These are phyloP conservation scores for Hestina assimilis DNA, from an alignment of 1,140 invertebrate species.

Conservation along the genomic window DNA sequence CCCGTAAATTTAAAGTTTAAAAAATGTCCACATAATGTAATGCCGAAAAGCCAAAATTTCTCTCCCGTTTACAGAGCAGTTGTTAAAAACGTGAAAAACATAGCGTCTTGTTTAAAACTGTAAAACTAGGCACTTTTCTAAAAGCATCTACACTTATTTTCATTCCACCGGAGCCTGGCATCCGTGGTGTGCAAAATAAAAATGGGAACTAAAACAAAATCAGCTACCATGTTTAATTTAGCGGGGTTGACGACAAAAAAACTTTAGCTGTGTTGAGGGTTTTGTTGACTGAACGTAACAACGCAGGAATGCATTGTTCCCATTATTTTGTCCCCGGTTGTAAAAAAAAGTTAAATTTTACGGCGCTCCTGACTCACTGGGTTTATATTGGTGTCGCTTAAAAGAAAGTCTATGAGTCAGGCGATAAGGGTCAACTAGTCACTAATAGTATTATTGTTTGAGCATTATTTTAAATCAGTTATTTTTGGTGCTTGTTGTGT, in stretches of 20 bases:
- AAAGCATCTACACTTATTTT: constrained; percentile 36
- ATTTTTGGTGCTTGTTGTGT: too few relatives aligned
- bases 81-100: constrained; percentile 31
- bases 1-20: constrained; percentile 13
- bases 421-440: constrained; percentile 12
- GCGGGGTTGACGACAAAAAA: constrained; percentile 67
- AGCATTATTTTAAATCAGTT: too few relatives aligned
- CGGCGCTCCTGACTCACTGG: constrained; percentile 44
- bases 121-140: constrained; percentile 36
- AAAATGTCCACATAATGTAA: constrained; percentile 21
- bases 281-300: constrained; percentile 68
- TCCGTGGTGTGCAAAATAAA: constrained; percentile 35
- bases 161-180: constrained; percentile 19
- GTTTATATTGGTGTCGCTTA: constrained; percentile 52
- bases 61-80: constrained; percentile 18
- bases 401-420: constrained; percentile 38
- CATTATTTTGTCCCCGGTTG: constrained; percentile 52
- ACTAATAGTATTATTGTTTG: too few relatives aligned
- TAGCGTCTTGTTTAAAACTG: constrained; percentile 36
- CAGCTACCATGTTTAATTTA: constrained; percentile 72
- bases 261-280: constrained; percentile 52
- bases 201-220: constrained; percentile 64
- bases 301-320: constrained; percentile 70
- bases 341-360: constrained; percentile 61
- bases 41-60: constrained; percentile 22